Evolutionary conservation across 2,888 invertebrate genomes (phyloP).

Genomic region (Trissolcus brochymenae): DNA sequence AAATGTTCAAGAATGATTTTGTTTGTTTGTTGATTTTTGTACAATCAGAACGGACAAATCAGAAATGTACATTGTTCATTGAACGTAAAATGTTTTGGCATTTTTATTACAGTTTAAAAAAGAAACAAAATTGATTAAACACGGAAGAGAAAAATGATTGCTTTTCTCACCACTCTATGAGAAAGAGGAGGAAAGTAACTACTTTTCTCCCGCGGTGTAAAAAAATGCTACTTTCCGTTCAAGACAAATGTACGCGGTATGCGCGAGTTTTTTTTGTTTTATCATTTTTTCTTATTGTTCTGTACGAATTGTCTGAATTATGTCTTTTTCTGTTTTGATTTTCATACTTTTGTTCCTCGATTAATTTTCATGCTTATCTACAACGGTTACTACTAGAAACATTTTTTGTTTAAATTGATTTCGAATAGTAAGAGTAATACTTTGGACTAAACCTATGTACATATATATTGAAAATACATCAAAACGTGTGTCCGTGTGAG

Average conservation of each 20-base stretch:
- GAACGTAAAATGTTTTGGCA: background rate
- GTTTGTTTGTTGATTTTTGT: too few relatives aligned
- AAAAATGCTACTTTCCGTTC: slow-evolving; percentile 47
- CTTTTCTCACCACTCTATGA: too few relatives aligned
- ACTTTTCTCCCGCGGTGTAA: too few relatives aligned
- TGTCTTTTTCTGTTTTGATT: slow-evolving; percentile 31
- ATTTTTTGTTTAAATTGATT: too few relatives aligned
- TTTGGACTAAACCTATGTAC: slow-evolving; percentile 56
- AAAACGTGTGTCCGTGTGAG: slow-evolving; percentile 33
- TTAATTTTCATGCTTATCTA: slow-evolving; percentile 5
- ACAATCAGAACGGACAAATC: too few relatives aligned
- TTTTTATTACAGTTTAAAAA: slow-evolving; percentile 30
- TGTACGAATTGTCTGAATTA: slow-evolving; percentile 29
- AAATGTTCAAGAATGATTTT: too few relatives aligned
- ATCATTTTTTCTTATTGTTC: slow-evolving; percentile 18
- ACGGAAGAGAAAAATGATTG: too few relatives aligned
- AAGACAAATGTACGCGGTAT: slow-evolving; percentile 20
- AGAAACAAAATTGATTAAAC: too few relatives aligned
- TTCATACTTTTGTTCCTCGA: slow-evolving; percentile 21
- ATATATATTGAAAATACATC: slow-evolving; percentile 59
- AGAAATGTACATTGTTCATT: slow-evolving; percentile 4
- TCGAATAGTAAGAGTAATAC: slow-evolving; percentile 45
- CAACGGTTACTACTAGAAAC: too few relatives aligned
- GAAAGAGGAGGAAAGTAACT: too few relatives aligned
- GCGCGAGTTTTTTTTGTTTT: slow-evolving; percentile 25